phyloP scores from a whole-genome alignment of 2,888 invertebrate species.

The Sphaerophoria rueppellii region DNA sequence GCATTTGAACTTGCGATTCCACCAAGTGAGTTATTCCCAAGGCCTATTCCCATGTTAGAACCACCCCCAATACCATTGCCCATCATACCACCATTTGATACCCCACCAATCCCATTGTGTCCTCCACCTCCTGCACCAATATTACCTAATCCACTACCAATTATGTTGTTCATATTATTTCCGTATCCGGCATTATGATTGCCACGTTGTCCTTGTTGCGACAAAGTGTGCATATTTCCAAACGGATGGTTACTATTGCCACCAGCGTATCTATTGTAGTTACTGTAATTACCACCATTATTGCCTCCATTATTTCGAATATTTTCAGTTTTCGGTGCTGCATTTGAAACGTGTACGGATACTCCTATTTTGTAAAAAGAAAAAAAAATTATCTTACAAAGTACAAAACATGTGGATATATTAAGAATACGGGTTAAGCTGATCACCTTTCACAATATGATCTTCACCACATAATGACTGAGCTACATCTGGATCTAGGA shows the following conservation, averaged over 20 bases:
- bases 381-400: no score
- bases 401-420: no score
- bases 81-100: conserved; percentile 75
- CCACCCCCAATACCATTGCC: conserved; percentile 70
- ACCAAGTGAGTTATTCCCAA: conserved; percentile 77
- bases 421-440: no score
- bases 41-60: conserved; percentile 71
- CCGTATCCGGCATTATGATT: conserved; percentile 74
- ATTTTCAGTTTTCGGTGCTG: conserved; percentile 90
- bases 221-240: conserved; percentile 53
- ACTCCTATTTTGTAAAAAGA: no score
- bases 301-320: conserved; percentile 80
- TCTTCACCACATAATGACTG: conserved; percentile 91
- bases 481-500: conserved; percentile 90
- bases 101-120: conserved; percentile 75
- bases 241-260: conserved; percentile 76
- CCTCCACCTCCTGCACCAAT: conserved; percentile 54
- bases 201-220: conserved; percentile 74
- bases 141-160: conserved; percentile 59
- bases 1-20: conserved; percentile 67
- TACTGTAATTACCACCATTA: conserved; percentile 77
- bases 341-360: conserved; percentile 93
- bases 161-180: conserved; percentile 75
- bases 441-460: conserved; percentile 88
- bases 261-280: conserved; percentile 69